A percentile compares a stretch with the other conserved stretches of the same genome.
phyloP scores from a whole-genome alignment of 2,113 vertebrate genomes.

The Cyprinodon tularosa region DNA sequence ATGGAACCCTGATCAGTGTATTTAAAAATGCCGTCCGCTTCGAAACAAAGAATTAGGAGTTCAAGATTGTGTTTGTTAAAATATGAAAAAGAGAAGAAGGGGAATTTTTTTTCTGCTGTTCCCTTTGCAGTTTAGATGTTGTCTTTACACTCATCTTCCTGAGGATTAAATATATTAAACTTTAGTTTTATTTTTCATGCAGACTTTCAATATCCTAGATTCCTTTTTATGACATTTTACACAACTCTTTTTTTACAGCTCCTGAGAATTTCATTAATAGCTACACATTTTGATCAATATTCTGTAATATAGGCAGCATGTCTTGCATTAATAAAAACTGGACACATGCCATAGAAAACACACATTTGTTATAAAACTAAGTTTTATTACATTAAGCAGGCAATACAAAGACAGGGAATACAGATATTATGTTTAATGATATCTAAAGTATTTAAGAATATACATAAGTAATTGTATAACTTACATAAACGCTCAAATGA shows the following conservation, averaged over 20 bases:
- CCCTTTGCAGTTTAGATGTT: no score
- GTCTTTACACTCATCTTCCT: no score
- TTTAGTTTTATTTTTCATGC: no score
- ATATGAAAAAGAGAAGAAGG: no score
- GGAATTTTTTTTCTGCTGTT: no score
- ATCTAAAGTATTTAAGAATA: neutral
- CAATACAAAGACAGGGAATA: slow-evolving; percentile 6
- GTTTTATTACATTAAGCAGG: neutral
- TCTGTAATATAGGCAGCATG: slow-evolving; percentile 17
- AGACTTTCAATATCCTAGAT: no score
- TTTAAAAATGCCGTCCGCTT: no score
- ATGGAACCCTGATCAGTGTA: no score
- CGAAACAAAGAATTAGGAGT: no score
- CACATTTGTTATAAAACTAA: neutral
- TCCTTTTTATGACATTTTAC: neutral
- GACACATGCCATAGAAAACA: neutral
- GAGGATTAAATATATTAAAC: no score
- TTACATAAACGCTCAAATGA: neutral
- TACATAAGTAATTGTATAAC: neutral
- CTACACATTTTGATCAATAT: slow-evolving; percentile 25
- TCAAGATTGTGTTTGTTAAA: no score
- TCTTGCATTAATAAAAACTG: neutral
- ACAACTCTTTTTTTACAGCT: neutral
- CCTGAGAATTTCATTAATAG: neutral
- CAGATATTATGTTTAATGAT: slow-evolving; percentile 35